A percentile compares a stretch with the other conserved stretches of the same genome.
Conservation (phyloP, 2,797 vertebrate species). For the Platalea minor region DNA sequence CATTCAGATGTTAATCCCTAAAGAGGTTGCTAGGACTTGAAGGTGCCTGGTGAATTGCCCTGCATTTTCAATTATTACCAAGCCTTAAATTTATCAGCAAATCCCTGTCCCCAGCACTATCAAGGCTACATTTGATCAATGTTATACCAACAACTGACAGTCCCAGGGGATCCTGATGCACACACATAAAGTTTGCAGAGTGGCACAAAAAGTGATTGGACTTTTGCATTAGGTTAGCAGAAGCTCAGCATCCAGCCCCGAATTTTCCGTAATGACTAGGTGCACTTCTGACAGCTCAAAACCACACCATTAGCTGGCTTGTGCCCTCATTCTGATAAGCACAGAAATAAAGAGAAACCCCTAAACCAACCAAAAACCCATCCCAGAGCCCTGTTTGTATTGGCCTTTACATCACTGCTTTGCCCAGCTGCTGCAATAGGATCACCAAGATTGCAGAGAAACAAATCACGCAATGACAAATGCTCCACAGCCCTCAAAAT, state of each 20-base stretch:
- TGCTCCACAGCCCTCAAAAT: background rate
- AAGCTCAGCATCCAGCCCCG: background rate
- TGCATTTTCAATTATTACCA: constrained; percentile 19
- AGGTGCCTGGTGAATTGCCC: background rate
- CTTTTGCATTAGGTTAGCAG: background rate
- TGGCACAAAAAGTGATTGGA: background rate
- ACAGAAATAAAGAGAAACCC: background rate
- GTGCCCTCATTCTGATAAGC: background rate
- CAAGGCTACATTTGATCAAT: background rate
- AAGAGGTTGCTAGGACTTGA: background rate
- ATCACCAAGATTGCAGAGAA: background rate
- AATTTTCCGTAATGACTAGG: background rate
- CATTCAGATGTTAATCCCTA: background rate
- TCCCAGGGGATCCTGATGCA: background rate
- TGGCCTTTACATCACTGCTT: background rate
- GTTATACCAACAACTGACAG: background rate
- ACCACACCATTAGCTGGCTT: background rate
- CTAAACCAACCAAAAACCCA: background rate
- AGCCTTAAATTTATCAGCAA: constrained; percentile 15
- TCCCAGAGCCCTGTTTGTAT: background rate
- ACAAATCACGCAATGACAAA: background rate
- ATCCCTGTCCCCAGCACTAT: background rate
- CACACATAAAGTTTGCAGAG: background rate
- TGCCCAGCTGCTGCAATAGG: background rate
- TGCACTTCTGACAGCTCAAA: background rate